Conservation (phyloP, 2,113 vertebrate genomes). For the Laticauda laticaudata region DNA sequence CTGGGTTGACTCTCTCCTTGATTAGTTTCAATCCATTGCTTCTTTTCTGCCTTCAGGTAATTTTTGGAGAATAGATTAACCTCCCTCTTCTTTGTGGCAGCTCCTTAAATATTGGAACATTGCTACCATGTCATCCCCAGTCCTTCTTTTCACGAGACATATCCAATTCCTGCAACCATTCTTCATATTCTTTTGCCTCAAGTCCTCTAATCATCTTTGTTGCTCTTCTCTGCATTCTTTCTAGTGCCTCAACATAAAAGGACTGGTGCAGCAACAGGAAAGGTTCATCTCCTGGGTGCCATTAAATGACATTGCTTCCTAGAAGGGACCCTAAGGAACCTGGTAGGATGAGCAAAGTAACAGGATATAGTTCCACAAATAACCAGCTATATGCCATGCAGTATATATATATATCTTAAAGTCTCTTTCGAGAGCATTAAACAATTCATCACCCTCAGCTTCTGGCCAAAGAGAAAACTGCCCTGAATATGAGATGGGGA, state of each 20-base stretch:
- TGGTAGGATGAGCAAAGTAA: neutral
- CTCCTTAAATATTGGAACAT: too few relatives aligned
- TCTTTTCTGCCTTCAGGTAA: too few relatives aligned
- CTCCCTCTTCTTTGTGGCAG: too few relatives aligned
- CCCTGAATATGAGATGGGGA: neutral
- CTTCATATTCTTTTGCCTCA: neutral
- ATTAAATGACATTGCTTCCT: neutral
- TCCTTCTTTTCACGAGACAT: too few relatives aligned
- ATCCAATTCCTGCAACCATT: neutral
- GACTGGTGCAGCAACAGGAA: neutral
- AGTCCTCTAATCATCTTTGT: neutral
- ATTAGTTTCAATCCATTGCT: too few relatives aligned
- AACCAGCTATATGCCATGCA: neutral
- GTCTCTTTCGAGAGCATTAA: neutral
- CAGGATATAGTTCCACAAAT: neutral
- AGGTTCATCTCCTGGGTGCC: neutral
- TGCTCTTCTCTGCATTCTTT: neutral
- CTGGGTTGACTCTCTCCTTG: too few relatives aligned
- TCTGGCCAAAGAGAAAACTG: neutral
- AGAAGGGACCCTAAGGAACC: neutral
- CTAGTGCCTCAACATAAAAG: neutral
- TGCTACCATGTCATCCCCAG: too few relatives aligned
- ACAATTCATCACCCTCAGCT: neutral
- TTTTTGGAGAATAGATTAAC: too few relatives aligned
- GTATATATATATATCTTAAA: neutral